Evolutionary conservation across 1,140 invertebrate genomes (phyloP).

Genomic region (Contarinia nasturtii): DNA sequence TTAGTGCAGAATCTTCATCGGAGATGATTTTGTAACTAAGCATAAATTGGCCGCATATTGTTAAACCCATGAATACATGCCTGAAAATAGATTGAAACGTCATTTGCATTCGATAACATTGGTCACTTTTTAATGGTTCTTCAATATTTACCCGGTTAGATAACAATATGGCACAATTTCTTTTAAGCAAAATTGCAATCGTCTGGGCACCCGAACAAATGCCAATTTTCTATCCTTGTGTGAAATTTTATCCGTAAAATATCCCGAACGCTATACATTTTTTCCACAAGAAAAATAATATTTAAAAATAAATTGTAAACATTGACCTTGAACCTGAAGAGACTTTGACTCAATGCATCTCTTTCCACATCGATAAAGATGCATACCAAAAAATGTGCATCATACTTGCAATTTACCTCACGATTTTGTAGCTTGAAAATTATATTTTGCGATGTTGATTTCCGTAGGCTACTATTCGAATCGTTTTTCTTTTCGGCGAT

Average conservation of each 20-base stretch:
- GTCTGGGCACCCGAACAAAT: constrained; percentile 37
- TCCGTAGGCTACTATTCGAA: background rate
- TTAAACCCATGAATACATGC: constrained; percentile 84
- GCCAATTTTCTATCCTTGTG: constrained; percentile 20
- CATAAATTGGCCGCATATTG: constrained; percentile 79
- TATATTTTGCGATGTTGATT: background rate
- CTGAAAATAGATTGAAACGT: constrained; percentile 24
- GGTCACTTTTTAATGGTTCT: background rate
- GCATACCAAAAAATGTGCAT: background rate
- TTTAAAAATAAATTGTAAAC: background rate
- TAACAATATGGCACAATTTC: constrained; percentile 29
- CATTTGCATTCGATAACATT: background rate
- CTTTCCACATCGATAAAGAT: background rate
- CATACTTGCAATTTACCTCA: background rate
- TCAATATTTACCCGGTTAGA: constrained; percentile 18
- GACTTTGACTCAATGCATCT: background rate
- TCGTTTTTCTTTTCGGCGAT: background rate
- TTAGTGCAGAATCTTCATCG: constrained; percentile 24
- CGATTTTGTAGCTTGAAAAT: background rate
- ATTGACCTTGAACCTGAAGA: background rate
- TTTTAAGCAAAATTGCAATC: constrained; percentile 36
- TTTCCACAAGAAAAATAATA: background rate
- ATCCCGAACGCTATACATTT: constrained; percentile 6
- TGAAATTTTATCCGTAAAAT: constrained; percentile 15
- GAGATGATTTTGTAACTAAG: constrained; percentile 59